Evolutionary conservation across 2,797 vertebrate species (phyloP), one percentile per base, ranked within the genome.

Genomic region (Orestias chungarensis): DNA sequence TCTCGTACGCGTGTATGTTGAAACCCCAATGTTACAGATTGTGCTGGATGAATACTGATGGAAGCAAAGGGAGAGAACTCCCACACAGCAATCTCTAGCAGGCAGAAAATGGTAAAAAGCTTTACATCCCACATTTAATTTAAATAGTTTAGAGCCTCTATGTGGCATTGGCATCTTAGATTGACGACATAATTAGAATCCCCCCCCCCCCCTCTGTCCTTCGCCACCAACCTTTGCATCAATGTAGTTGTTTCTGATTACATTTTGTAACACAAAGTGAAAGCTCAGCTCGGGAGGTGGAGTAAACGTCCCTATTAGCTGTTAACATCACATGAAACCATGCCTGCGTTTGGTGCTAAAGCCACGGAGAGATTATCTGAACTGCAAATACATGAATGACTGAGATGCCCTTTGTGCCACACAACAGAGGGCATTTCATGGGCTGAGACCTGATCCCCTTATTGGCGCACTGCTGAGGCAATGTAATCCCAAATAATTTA

Each of bases 401-500:
- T 74, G 83, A 83, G 81, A 89, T 91, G 89, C 81, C 89, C 90
- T 91, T 93, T 93, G 87, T 92, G 73, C 85, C 84, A 66, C 83
- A 88, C 87, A 89, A 86, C 85, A 90, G 88, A 93, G 89, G 90
- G 88, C 84, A 89, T 91, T 89, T 88, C 83, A 92, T 91, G 88
- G 91, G 84, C 88, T 89, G 77, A 87, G 79, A 47, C 43, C 74
- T 93, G 92, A 93, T 93, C 88, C 85, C 85, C 85, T 91, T 84
- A 81, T 80, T 89, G 80, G 87, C 88, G 86, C 86, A 76, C 72
- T 76, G 75, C 82, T 83, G 86, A 89, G 73, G 86, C 86, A 85
- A 79, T 92, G 88, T 93, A 92, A 94, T 93, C 88, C 91, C 88
- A 87, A 93, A 94, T 91, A 88, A 90, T 93, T 93, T 92, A 91